Conservation (phyloP, 1,140 invertebrate species). For the Atta texana region DNA sequence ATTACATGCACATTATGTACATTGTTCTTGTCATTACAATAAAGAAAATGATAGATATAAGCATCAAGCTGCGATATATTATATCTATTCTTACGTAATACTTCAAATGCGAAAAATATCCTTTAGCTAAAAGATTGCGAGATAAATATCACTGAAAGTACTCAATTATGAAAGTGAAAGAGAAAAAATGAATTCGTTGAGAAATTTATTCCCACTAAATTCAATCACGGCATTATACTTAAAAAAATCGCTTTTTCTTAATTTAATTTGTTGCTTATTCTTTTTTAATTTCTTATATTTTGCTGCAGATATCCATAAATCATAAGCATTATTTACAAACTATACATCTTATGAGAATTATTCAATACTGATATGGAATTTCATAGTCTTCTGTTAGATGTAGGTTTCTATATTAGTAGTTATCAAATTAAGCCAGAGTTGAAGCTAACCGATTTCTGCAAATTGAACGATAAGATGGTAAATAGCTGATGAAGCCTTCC, state of each 20-base stretch:
- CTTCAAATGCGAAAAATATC: background rate
- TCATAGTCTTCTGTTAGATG: background rate
- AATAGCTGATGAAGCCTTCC: background rate
- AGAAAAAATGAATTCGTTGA: conserved; percentile 46
- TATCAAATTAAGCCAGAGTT: background rate
- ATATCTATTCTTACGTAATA: background rate
- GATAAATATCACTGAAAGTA: conserved; percentile 53
- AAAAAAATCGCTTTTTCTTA: conserved; percentile 38
- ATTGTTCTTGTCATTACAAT: background rate
- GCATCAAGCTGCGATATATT: background rate
- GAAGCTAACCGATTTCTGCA: background rate
- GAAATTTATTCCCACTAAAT: conserved; percentile 66
- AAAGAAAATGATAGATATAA: background rate
- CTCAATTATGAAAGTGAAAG: conserved; percentile 50
- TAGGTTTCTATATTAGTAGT: background rate
- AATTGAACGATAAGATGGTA: background rate
- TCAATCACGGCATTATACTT: conserved; percentile 9
- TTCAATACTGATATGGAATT: background rate
- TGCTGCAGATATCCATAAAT: conserved; percentile 16
- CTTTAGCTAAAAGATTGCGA: background rate
- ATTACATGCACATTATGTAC: background rate
- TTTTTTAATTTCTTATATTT: conserved; percentile 59
- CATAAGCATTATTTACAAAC: conserved; percentile 5
- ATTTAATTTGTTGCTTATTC: conserved; percentile 56
- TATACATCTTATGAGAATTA: background rate